phyloP scores from a whole-genome alignment of 2,888 invertebrate species.

The Digitonthophagus gazella region DNA sequence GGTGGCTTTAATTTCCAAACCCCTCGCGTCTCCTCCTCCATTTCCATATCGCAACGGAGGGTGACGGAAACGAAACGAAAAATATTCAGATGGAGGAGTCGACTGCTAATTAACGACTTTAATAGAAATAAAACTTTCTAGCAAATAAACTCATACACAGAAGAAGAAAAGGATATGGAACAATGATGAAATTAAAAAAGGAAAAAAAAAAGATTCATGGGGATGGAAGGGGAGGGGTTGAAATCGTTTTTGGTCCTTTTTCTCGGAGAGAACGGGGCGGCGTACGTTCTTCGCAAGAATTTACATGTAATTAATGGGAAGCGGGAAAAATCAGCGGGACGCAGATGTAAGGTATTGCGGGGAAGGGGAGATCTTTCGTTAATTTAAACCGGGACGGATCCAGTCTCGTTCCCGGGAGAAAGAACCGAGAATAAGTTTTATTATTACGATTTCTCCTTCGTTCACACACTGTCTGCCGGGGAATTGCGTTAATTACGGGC shows the following conservation, averaged over 20 bases:
- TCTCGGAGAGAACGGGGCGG: slow-evolving; percentile 46
- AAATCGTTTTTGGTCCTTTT: slow-evolving; percentile 45
- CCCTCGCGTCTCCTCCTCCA: slow-evolving; percentile 52
- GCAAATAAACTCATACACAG: slow-evolving; percentile 53
- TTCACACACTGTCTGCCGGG: no score
- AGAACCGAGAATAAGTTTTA: neutral
- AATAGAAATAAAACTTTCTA: no score
- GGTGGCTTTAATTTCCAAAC: slow-evolving; percentile 51
- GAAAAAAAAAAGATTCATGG: slow-evolving; percentile 24
- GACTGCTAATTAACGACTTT: slow-evolving; percentile 69
- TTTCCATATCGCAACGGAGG: no score
- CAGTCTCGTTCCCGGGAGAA: no score
- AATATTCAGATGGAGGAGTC: slow-evolving; percentile 51
- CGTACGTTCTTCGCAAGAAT: slow-evolving; percentile 52
- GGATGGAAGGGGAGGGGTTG: slow-evolving; percentile 4
- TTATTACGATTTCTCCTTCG: neutral
- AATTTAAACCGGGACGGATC: neutral
- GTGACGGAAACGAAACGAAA: no score
- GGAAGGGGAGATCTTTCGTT: slow-evolving; percentile 27
- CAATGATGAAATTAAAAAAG: neutral
- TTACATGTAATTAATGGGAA: slow-evolving; percentile 52
- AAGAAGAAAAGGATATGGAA: neutral
- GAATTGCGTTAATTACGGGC: no score
- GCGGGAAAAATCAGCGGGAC: slow-evolving; percentile 51
- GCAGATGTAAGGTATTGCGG: slow-evolving; percentile 49